Evolutionary conservation across 2,113 vertebrate species (phyloP), one percentile per base, ranked within the genome.

Genomic region (Mormyrus lacerda): DNA sequence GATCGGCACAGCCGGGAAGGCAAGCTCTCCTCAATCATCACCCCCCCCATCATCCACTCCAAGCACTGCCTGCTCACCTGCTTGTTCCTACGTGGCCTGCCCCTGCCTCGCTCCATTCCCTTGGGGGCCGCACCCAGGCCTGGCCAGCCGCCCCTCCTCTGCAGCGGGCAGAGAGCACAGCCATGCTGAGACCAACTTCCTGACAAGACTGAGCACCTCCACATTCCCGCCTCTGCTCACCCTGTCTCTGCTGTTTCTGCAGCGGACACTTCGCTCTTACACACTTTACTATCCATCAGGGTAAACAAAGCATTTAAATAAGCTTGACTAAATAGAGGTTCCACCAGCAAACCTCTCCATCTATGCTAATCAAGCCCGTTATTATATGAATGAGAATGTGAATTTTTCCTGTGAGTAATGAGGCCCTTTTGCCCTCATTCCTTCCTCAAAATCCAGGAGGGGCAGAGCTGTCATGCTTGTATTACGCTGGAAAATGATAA

Each of bases 71-170:
- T n/a, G 88, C 88, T 91, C 42, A 95, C 93, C 87, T 96, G 94
- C 89, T 96, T 96, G 91, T 94, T 95, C 85, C 96, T 96, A 92
- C 94, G 95, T 86, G 96, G 96, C 88, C 96, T 95, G 91, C 95
- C 96, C 83, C 95, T 92, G 93, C 95, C 93, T 93, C 93, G 93
- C 83, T 97, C 97, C 91, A 96, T 94, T 0, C 93, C 95, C 88
- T 95, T 95, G 4, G 96, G 93, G 0, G 96, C 96, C 51, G 96
- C 92, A 4, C 94, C 92, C 42, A 96, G 94, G 0, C 94, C 94
- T 42, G 97, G 95, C 47, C 96, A 94, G 91, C 96, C 96, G 0
- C 96, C 96, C 93, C 96, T 97, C 90, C 96, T 95, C 97, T 98
- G 94, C 0, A 31, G 65, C 39, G 0, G 50, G 65, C 58, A 91